Conservation (phyloP, 2,888 invertebrate genomes). For the Prosapia bicincta region DNA sequence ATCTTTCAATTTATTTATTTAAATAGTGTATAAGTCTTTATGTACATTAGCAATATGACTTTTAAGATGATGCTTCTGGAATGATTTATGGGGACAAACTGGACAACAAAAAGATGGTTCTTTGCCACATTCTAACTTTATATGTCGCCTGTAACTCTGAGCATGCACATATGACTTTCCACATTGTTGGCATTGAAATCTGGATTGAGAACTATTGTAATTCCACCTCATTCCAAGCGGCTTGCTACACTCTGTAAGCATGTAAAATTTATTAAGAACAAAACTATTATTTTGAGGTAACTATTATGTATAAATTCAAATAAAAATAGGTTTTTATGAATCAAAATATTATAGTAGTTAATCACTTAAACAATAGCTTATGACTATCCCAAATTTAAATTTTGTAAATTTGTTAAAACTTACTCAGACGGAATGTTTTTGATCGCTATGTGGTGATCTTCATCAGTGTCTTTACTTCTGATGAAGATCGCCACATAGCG, state of each 20-base stretch:
- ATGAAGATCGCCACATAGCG: too few species aligned
- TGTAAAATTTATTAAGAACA: neutral
- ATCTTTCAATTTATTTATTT: neutral
- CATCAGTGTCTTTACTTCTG: too few species aligned
- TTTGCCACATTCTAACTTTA: constrained; percentile 29
- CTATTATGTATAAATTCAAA: too few species aligned
- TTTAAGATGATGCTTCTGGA: constrained; percentile 18
- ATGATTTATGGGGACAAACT: constrained; percentile 26
- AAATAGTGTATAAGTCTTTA: neutral
- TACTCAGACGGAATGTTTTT: too few species aligned
- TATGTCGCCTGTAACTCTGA: constrained; percentile 23
- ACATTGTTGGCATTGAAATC: constrained; percentile 28
- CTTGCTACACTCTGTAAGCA: neutral
- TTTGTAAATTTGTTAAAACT: too few species aligned
- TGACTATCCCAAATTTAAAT: too few species aligned
- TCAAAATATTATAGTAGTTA: too few species aligned
- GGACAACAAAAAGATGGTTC: constrained; percentile 24
- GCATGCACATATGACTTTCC: constrained; percentile 25
- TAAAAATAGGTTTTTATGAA: too few species aligned
- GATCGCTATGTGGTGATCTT: too few species aligned
- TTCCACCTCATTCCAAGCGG: neutral
- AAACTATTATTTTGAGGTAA: too few species aligned
- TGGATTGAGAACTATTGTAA: neutral
- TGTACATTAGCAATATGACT: constrained; percentile 12
- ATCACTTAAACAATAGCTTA: too few species aligned